Conservation (phyloP, 2,113 vertebrate genomes). For the Heterotis niloticus region DNA sequence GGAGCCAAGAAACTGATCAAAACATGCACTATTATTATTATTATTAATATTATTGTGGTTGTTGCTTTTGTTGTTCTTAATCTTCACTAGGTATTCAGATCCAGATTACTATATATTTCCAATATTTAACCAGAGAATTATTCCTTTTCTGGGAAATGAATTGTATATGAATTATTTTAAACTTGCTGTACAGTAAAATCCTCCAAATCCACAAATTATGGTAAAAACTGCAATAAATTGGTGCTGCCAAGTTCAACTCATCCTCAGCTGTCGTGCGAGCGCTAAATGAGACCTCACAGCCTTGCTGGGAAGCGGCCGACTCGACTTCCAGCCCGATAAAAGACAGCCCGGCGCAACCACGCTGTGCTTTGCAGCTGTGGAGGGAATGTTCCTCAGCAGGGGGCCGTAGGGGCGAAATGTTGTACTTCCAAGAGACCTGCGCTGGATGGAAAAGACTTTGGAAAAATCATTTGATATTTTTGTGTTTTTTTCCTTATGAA, state of each 20-base stretch:
- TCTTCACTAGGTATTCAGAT: too few relatives aligned
- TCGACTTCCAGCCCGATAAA: constrained; percentile 3
- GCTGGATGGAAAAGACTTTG: background rate
- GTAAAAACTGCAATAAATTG: background rate
- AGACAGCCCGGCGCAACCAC: background rate
- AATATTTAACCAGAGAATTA: too few relatives aligned
- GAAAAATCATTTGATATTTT: constrained; percentile 7
- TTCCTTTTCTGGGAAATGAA: too few relatives aligned
- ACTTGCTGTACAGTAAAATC: too few relatives aligned
- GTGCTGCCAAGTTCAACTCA: background rate
- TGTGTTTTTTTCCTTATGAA: background rate
- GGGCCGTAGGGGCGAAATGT: background rate
- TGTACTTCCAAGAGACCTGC: background rate
- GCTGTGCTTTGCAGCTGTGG: constrained; percentile 25
- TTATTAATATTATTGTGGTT: too few relatives aligned
- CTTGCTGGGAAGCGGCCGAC: constrained; percentile 12
- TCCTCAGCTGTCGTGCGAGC: background rate
- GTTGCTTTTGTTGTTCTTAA: too few relatives aligned
- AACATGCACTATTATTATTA: too few relatives aligned
- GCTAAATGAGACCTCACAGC: constrained; percentile 10
- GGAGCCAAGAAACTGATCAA: too few relatives aligned
- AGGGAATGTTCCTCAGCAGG: constrained; percentile 4
- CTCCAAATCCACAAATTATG: background rate
- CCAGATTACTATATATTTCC: too few relatives aligned
- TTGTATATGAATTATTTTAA: too few relatives aligned